A percentile compares a stretch with the other conserved stretches of the same genome.
Conservation (phyloP, 2,113 vertebrate genomes). For the Calyptommatus sinebrachiatus region DNA sequence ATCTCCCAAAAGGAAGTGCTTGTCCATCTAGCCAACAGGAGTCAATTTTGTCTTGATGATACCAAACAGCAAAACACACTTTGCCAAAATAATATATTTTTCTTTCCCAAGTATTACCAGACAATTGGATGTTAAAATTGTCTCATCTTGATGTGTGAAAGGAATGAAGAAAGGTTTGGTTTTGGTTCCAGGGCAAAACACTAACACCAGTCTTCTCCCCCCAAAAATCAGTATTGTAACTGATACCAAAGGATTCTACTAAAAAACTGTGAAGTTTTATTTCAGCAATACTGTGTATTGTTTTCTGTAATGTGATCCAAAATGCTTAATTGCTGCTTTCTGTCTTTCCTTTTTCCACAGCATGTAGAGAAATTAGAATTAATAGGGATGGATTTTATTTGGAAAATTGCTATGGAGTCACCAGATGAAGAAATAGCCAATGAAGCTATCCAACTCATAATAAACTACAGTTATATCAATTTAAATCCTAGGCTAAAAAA, state of each 20-base stretch:
- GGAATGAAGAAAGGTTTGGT: not conserved
- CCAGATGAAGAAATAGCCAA: slow-evolving; percentile 99
- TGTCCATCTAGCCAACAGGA: no score
- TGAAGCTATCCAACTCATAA: slow-evolving; percentile 97
- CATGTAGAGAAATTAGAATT: slow-evolving; percentile 96
- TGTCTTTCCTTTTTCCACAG: slow-evolving; percentile 65
- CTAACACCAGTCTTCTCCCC: no score
- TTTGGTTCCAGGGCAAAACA: not conserved
- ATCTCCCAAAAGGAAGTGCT: no score
- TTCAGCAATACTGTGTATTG: not conserved
- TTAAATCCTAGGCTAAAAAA: slow-evolving; percentile 97
- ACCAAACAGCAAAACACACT: not conserved
- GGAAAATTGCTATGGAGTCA: slow-evolving; percentile 98
- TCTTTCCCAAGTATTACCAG: not conserved
- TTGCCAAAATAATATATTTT: not conserved
- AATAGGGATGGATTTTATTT: slow-evolving; percentile 98
- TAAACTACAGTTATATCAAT: slow-evolving; percentile 98
- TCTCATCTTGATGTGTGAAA: not conserved
- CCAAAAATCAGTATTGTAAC: no score
- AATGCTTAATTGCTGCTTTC: not conserved
- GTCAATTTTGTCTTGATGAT: no score
- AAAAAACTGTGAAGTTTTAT: not conserved
- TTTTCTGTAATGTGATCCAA: not conserved
- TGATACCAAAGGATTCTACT: no score
- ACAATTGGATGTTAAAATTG: not conserved